phyloP scores from a whole-genome alignment of 2,113 vertebrate species.

The Colossoma macropomum region DNA sequence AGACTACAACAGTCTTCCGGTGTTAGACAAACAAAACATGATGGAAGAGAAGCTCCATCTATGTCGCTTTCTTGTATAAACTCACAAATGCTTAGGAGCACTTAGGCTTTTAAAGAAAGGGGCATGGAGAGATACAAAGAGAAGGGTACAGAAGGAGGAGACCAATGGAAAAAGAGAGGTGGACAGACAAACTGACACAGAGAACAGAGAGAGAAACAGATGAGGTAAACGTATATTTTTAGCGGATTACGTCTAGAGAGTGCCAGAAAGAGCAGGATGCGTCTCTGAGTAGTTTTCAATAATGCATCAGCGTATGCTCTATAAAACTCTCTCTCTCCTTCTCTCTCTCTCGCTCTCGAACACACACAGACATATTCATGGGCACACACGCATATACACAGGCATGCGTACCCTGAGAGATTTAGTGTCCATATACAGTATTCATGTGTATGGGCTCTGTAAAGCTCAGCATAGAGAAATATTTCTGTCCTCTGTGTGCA shows the following conservation, averaged over 20 bases:
- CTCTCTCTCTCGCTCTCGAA: neutral
- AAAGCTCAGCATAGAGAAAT: constrained; percentile 1
- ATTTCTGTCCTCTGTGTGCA: constrained; percentile 1
- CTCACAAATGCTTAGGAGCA: neutral
- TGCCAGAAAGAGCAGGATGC: constrained; percentile 53
- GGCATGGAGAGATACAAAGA: neutral
- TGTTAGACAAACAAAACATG: neutral
- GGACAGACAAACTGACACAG: neutral
- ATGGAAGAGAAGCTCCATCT: neutral
- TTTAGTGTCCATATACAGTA: constrained; percentile 32
- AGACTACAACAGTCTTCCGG: neutral
- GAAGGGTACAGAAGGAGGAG: neutral
- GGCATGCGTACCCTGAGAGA: constrained; percentile 37
- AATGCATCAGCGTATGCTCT: constrained; percentile 53
- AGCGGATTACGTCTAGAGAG: constrained; percentile 39
- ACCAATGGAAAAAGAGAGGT: neutral
- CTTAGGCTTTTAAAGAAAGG: neutral
- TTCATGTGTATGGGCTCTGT: constrained; percentile 35
- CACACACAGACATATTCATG: constrained; percentile 15
- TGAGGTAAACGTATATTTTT: constrained; percentile 57
- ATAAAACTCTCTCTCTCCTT: constrained; percentile 33
- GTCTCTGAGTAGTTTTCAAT: constrained; percentile 56
- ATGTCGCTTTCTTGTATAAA: neutral
- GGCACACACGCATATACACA: constrained; percentile 1
- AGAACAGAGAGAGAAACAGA: constrained; percentile 26